A percentile compares a stretch with the other conserved stretches of the same genome.
Conservation (phyloP, 1,140 invertebrate genomes). For the Xylocopa sonorina region DNA sequence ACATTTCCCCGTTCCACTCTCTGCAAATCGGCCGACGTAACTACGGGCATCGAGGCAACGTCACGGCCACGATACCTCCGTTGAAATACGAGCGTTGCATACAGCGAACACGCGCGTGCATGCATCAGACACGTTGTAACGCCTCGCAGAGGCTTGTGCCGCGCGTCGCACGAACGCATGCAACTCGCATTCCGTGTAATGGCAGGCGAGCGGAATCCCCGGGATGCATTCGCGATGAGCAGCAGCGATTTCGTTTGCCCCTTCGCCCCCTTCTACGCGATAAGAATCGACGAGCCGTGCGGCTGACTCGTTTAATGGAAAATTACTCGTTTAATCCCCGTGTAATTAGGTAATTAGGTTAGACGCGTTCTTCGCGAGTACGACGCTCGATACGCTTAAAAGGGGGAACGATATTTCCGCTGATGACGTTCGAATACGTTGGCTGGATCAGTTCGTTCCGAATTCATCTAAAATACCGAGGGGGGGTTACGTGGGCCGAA, state of each 20-base stretch:
- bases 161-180: slow-evolving; percentile 17
- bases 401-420: neutral
- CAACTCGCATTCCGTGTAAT: slow-evolving; percentile 47
- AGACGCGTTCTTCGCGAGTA: no score
- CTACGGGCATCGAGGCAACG: slow-evolving; percentile 5
- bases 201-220: slow-evolving; percentile 43
- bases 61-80: slow-evolving; percentile 27
- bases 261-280: neutral
- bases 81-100: slow-evolving; percentile 59
- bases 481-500: slow-evolving; percentile 31
- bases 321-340: neutral
- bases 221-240: slow-evolving; percentile 56
- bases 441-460: slow-evolving; percentile 15
- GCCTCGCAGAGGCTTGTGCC: slow-evolving; percentile 31
- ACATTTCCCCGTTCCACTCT: slow-evolving; percentile 31
- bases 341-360: no score
- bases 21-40: slow-evolving; percentile 52
- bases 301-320: neutral
- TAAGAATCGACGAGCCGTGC: slow-evolving; percentile 3
- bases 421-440: neutral
- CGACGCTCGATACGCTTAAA: neutral
- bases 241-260: slow-evolving; percentile 3
- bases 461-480: slow-evolving; percentile 29
- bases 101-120: slow-evolving; percentile 36
- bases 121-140: slow-evolving; percentile 52